phyloP scores from a whole-genome alignment of 2,888 invertebrate genomes.

The Agriotes lineatus region DNA sequence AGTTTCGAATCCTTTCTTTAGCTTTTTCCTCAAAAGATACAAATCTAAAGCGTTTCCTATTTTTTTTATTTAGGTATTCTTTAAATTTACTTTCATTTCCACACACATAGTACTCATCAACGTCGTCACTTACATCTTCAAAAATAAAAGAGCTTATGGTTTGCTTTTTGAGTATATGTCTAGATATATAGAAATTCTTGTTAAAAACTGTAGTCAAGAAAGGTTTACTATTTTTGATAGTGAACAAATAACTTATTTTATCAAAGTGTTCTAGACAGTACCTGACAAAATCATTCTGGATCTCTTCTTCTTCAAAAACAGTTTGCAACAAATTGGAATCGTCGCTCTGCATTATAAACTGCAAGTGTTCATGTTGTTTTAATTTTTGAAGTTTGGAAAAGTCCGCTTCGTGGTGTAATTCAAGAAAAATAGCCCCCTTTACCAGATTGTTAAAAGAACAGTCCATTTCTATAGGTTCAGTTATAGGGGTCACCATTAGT shows the following conservation, averaged over 20 bases:
- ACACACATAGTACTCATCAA: conserved; percentile 17
- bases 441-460: conserved; percentile 11
- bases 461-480: conserved; percentile 11
- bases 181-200: conserved; percentile 29
- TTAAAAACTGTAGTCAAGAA: conserved; percentile 23
- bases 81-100: conserved; percentile 17
- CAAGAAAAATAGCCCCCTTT: conserved; percentile 7
- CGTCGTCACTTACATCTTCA: background rate
- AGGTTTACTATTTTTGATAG: background rate
- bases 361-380: background rate
- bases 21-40: background rate
- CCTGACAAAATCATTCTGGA: too few relatives aligned
- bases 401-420: conserved; percentile 18
- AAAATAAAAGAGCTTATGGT: conserved; percentile 14
- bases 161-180: conserved; percentile 17
- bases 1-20: background rate
- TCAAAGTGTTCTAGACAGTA: conserved; percentile 19
- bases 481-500: background rate
- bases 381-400: background rate
- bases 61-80: background rate
- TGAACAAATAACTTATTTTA: conserved; percentile 30
- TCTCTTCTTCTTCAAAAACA: background rate
- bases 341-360: conserved; percentile 19
- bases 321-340: background rate
- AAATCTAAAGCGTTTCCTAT: background rate